phyloP scores from a whole-genome alignment of 1,140 invertebrate genomes.

The Hylaeus volcanicus region DNA sequence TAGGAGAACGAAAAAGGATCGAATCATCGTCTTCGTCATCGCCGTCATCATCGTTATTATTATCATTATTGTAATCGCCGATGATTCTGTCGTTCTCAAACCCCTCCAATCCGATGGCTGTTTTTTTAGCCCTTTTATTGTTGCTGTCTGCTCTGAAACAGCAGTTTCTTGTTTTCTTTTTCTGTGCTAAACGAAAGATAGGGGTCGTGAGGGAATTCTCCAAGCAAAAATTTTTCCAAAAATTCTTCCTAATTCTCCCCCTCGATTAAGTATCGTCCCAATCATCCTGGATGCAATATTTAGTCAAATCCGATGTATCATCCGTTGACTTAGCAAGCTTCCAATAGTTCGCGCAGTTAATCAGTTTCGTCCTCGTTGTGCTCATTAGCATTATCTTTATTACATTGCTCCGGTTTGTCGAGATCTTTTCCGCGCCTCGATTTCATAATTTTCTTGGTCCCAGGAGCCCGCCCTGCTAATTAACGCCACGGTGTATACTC shows the following conservation, averaged over 20 bases:
- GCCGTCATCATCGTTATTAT: slow-evolving; percentile 34
- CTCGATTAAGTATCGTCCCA: no score
- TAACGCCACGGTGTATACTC: slow-evolving; percentile 2
- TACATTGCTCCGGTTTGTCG: not conserved
- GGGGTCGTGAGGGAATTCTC: no score
- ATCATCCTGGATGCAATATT: no score
- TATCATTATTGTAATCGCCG: slow-evolving; percentile 44
- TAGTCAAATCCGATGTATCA: no score
- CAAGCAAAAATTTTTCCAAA: no score
- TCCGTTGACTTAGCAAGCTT: no score
- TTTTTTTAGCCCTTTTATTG: not conserved
- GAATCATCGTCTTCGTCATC: slow-evolving; percentile 34
- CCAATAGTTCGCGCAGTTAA: not conserved
- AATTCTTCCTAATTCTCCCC: no score
- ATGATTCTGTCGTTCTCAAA: slow-evolving; percentile 16
- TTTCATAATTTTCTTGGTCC: not conserved
- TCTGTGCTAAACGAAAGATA: no score
- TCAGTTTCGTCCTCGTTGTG: not conserved
- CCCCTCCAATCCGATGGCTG: slow-evolving; percentile 1
- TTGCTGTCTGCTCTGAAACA: not conserved
- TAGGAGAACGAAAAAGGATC: slow-evolving; percentile 19
- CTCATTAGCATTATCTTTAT: slow-evolving; percentile 1
- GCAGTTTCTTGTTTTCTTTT: not conserved
- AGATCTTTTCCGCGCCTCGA: not conserved
- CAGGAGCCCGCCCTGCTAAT: not conserved